These are phyloP conservation scores for Brachionus sp. DNA, from an alignment of 1,140 invertebrate species.

Conservation along the genomic window DNA sequence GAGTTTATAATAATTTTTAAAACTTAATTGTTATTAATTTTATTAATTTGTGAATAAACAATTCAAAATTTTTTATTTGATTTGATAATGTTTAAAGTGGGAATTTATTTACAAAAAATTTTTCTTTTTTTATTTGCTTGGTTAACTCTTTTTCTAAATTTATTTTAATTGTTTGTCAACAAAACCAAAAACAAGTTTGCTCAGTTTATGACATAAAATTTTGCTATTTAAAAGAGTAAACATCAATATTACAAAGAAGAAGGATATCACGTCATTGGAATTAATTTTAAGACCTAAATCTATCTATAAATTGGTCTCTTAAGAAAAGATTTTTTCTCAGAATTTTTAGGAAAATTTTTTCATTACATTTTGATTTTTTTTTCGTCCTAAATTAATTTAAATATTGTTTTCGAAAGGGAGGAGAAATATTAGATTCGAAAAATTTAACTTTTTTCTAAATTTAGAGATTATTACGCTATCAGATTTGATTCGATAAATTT, in stretches of 20 bases:
- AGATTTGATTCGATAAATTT: not conserved
- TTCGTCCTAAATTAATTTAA: too few species aligned
- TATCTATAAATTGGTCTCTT: not conserved
- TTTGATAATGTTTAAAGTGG: not conserved
- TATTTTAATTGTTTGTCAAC: constrained; percentile 5
- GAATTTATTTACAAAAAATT: not conserved
- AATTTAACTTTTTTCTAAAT: not conserved
- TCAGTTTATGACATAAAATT: not conserved
- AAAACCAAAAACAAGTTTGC: not conserved
- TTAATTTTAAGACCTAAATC: not conserved
- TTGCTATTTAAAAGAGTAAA: not conserved
- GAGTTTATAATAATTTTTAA: not conserved
- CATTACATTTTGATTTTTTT: too few species aligned
- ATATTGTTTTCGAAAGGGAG: too few species aligned
- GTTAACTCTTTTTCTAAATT: not conserved
- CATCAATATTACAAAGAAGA: not conserved
- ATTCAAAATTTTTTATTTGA: not conserved
- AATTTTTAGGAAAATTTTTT: not conserved
- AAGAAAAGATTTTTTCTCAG: not conserved
- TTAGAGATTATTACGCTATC: not conserved
- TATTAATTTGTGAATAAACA: not conserved
- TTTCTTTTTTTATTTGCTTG: not conserved
- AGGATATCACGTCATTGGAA: not conserved
- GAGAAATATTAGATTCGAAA: too few species aligned
- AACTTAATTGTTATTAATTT: not conserved